Evolutionary conservation across 2,888 invertebrate genomes (phyloP), one percentile per base, ranked within the genome.

Genomic region (Plebejus anna): DNA sequence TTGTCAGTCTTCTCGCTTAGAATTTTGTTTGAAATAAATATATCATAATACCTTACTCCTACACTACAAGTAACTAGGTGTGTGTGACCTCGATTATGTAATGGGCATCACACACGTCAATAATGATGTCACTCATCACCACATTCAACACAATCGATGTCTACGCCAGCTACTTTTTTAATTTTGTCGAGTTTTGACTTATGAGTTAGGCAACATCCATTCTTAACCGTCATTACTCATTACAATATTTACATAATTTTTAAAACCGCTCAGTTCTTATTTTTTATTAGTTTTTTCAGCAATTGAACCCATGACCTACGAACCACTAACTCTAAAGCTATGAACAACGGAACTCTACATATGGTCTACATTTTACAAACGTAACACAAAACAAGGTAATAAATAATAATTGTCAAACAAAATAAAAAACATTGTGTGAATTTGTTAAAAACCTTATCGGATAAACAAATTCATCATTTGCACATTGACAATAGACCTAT

Each of bases 401-500:
- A 55, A 3, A 47, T 51, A 51, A 2, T 22, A 22, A 9, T 51
- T 13, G 51, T 42, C 42, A 42, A 42, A 42, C 42, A 42, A 42
- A 9, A 42, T 42, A 42, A 42, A 9, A 9, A 2, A 32, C 32
- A 42, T 42, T 42, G 42, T 42, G 42, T 42, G 7, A 42, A 42
- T 42, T 42, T 42, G 42, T 42, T 42, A 7, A 42, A 42, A 42
- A 42, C 2, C 42, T 42, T 57, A 9, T 28, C 22, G 22, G 32
- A 32, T 32, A 2, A 32, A 32, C 22, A 22, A 61, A 6, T 61
- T 57, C 9, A 22, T 61, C 59, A 61, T 22, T 61, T 61, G 9
- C 61, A 81, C 78, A 59, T 9, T 47, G 47, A 47, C 47, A 38
- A 55, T 77, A 36, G 61, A 77, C 75, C 75, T 75, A 70, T 75